Evolutionary conservation across 2,888 invertebrate species (phyloP), one percentile per base, ranked within the genome.

Genomic region (Lepas anatifera): DNA sequence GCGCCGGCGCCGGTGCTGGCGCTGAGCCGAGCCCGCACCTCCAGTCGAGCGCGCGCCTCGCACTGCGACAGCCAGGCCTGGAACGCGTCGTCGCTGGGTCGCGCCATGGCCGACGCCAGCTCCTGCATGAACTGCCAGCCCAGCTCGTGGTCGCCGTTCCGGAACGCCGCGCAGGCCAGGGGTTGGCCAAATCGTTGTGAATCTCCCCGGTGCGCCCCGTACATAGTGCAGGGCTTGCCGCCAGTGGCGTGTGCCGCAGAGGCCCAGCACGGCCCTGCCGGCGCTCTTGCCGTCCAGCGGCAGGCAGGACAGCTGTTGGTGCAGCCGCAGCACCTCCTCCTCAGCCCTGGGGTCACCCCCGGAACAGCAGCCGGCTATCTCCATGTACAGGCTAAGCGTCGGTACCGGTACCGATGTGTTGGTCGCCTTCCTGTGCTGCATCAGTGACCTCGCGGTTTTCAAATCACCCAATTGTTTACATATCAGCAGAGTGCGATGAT

Each of bases 81-180:
- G 74, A 84, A 87, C 11, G 84, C 83, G 70, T 78, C 76, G 74
- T 83, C 80, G 70, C 78, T 77, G 4, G 84, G 81, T 63, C 81
- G 80, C 71, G 83, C 81, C 66, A 77, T 78, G 18, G 79, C 70
- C 71, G 78, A 76, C 8, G 85, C 73, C 78, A 86, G 84, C 77
- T 84, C 83, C 8, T 83, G 77, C n/a, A 90, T 78, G 27, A 87
- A 74, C 71, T 82, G 80, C 83, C 87, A 84, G 0, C 86, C 90
- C 68, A 86, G 76, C 58, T 83, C 79, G 69, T 82, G 68, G 16
- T 85, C 84, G 67, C 84, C 80, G 71, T 85, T 80, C 71, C 78
- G 78, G 77, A 89, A 87, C 2, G 89, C 84, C 69, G 87, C 85
- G 22, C 79, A 76, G 72, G 85, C 81, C 35, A 88, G 70, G 1